Conservation (phyloP, 2,888 invertebrate species). For the Apotomis betuletana region DNA sequence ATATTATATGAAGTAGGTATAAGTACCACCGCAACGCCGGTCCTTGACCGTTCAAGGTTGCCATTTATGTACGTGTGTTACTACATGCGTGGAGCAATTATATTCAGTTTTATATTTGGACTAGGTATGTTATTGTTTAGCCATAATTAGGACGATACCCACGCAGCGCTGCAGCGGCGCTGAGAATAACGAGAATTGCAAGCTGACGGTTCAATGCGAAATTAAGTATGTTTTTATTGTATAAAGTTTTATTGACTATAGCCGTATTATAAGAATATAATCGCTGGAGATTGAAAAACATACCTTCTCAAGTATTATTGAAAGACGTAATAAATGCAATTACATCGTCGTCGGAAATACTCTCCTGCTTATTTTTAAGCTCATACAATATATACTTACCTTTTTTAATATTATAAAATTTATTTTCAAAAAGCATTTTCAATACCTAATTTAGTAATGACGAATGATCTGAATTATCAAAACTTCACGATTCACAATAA, state of each 20-base stretch:
- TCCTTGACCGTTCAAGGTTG: slow-evolving; percentile 56
- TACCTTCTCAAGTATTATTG: background rate
- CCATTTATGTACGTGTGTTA: slow-evolving; percentile 42
- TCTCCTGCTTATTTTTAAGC: no score
- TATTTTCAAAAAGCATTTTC: no score
- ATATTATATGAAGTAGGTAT: slow-evolving; percentile 46
- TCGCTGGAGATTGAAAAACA: background rate
- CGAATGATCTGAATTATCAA: no score
- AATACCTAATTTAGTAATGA: no score
- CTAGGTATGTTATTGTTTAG: slow-evolving; percentile 65
- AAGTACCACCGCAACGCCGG: slow-evolving; percentile 42
- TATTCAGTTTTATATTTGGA: slow-evolving; percentile 65
- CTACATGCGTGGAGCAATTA: slow-evolving; percentile 56
- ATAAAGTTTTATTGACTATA: background rate
- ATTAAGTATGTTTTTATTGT: background rate
- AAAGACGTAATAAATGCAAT: background rate
- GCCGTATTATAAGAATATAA: background rate
- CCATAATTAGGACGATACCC: slow-evolving; percentile 47
- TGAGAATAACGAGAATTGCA: slow-evolving; percentile 26
- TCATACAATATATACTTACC: no score
- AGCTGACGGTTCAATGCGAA: background rate
- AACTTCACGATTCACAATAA: no score
- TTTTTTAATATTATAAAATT: no score
- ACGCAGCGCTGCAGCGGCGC: slow-evolving; percentile 38
- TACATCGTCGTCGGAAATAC: no score